phyloP scores from a whole-genome alignment of 1,140 invertebrate genomes.

The Ceratitis capitata region DNA sequence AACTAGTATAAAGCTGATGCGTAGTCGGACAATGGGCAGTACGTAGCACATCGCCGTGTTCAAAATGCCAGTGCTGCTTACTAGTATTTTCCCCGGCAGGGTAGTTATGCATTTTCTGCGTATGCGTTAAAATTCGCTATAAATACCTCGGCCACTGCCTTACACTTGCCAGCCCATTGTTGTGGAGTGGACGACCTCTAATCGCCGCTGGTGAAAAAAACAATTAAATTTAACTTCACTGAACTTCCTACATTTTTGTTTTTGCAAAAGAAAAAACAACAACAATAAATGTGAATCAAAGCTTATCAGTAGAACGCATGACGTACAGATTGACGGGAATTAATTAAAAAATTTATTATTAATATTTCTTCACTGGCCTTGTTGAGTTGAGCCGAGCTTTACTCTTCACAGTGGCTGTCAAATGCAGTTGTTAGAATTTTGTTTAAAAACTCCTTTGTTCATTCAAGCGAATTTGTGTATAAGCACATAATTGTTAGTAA shows the following conservation, averaged over 20 bases:
- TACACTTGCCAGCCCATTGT: background rate
- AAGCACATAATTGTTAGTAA: no score
- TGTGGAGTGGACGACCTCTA: background rate
- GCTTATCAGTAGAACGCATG: background rate
- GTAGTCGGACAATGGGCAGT: no score
- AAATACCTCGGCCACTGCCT: no score
- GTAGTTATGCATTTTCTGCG: no score
- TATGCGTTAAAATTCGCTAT: no score
- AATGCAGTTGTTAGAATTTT: background rate
- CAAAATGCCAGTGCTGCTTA: no score
- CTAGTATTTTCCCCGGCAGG: no score
- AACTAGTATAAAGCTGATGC: no score
- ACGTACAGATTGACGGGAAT: background rate
- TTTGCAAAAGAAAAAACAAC: background rate
- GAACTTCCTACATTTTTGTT: background rate
- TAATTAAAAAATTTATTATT: constrained; percentile 15
- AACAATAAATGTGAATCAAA: background rate
- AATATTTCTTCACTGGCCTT: no score
- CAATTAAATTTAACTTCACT: background rate
- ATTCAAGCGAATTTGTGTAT: no score
- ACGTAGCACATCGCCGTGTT: no score
- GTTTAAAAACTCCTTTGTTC: background rate
- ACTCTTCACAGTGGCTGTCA: background rate
- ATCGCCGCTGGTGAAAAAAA: background rate
- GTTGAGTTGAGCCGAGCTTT: background rate